A percentile compares a stretch with the other conserved stretches of the same genome.
Conservation (phyloP, 2,797 vertebrate species). For the Pteropus rufus region DNA sequence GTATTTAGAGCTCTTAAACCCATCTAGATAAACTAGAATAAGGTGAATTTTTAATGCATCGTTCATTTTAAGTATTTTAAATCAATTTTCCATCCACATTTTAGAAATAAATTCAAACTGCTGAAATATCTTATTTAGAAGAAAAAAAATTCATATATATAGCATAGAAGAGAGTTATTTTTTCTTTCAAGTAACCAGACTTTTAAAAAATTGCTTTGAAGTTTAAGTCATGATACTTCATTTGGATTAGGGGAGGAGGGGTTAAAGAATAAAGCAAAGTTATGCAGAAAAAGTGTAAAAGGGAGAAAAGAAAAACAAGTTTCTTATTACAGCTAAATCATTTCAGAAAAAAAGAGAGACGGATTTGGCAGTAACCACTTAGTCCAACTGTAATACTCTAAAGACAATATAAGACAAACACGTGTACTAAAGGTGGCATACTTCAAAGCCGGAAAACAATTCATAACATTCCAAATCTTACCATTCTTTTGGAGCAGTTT, state of each 20-base stretch:
- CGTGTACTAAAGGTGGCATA: not conserved
- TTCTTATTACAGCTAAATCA: constrained; percentile 67
- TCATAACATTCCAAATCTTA: not conserved
- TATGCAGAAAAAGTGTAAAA: constrained; percentile 41
- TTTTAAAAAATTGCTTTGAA: constrained; percentile 59
- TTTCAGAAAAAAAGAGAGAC: not conserved
- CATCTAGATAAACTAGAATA: not conserved
- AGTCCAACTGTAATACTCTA: constrained; percentile 19
- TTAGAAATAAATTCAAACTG: constrained; percentile 12
- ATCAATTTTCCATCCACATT: constrained; percentile 6
- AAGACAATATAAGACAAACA: constrained; percentile 36
- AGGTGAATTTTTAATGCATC: not conserved
- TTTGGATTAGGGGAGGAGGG: constrained; percentile 35
- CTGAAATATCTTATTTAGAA: not conserved
- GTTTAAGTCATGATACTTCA: constrained; percentile 8
- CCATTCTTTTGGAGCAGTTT: not conserved
- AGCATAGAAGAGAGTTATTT: not conserved
- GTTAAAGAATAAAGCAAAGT: constrained; percentile 61
- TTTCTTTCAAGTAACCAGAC: constrained; percentile 14
- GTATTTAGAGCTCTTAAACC: not conserved
- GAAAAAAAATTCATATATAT: not conserved
- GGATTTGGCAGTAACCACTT: constrained; percentile 46
- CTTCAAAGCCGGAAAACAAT: constrained; percentile 58
- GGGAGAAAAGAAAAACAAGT: constrained; percentile 62
- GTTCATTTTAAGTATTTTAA: constrained; percentile 51